Conservation (phyloP, 2,888 invertebrate genomes). For the Spisula solida region DNA sequence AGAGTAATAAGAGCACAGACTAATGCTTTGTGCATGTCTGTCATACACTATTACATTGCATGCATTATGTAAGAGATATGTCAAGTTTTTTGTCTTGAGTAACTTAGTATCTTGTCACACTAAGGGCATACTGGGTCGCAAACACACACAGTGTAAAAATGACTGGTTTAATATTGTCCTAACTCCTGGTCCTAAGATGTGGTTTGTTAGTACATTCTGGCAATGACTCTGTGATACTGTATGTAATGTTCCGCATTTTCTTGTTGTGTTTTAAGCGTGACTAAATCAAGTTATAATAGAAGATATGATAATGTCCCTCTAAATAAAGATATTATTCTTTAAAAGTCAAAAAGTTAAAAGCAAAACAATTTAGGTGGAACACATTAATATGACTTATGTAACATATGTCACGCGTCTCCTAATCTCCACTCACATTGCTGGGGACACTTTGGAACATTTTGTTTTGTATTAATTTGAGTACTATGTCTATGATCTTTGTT, state of each 20-base stretch:
- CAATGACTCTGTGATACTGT: not conserved
- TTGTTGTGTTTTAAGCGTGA: constrained; percentile 42
- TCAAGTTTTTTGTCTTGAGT: constrained; percentile 8
- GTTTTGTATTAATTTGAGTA: too few relatives aligned
- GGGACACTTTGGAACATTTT: too few relatives aligned
- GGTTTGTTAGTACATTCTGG: not conserved
- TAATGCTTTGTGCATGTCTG: constrained; percentile 24
- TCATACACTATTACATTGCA: constrained; percentile 3
- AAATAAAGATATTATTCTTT: constrained; percentile 33
- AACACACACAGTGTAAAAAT: not conserved
- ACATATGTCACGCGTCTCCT: not conserved
- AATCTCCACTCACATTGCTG: too few relatives aligned
- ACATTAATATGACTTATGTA: not conserved
- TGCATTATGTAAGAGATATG: not conserved
- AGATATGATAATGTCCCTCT: constrained; percentile 49
- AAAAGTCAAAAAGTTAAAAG: not conserved
- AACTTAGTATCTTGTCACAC: constrained; percentile 17
- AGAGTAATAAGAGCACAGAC: constrained; percentile 1
- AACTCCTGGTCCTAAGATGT: not conserved
- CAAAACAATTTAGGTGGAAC: constrained; percentile 20
- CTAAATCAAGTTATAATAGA: constrained; percentile 63
- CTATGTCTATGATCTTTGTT: too few relatives aligned
- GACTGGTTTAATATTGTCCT: not conserved
- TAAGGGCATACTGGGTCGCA: not conserved
- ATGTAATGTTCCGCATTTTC: not conserved